Evolutionary conservation across 2,888 invertebrate genomes (phyloP), one percentile per base, ranked within the genome.

Genomic region (Dryocosmus kuriphilus): DNA sequence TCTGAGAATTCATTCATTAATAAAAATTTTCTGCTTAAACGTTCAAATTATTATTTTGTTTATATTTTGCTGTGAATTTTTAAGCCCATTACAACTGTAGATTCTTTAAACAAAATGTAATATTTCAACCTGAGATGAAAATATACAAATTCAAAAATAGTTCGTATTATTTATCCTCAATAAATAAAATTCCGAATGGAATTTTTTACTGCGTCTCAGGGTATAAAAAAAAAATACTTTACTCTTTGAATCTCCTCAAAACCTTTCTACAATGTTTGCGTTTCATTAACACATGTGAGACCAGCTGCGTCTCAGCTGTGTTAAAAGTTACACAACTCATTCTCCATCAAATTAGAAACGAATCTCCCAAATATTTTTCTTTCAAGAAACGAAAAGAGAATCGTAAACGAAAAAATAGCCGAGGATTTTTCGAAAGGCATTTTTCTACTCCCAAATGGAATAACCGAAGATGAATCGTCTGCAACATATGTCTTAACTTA

Each of bases 241-340:
- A n/a, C 9, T 51, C 65, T 41, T 7, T n/a, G 41, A 30, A 51
- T 27, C 27, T 71, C 27, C 30, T 51, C 30, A 51, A 71, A 71
- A 71, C 51, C 71, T 55, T 71, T 71, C 55, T 71, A 71, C 30
- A 55, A 55, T 71, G 71, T 71, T 71, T 71, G 71, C 71, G 51
- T 71, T 71, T 71, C 71, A 71, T 71, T 71, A 71, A 71, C 71
- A 71, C 71, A 71, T 71, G 71, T 55, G 71, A 30, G 51, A n/a
- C 30, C 51, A 51, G 51, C 71, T 71, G 71, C 60, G 60, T 16
- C 24, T 71, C 71, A 71, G 71, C 30, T 71, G 51, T 51, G 19
- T 51, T 65, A 19, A 71, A 67, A 27, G 27, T 67, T 71, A 71
- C 46, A 71, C 71, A 51, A 71, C 51, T 30, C 71, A 71, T 71